Evolutionary conservation across 2,888 invertebrate genomes (phyloP).

Genomic region (Theretra japonica): DNA sequence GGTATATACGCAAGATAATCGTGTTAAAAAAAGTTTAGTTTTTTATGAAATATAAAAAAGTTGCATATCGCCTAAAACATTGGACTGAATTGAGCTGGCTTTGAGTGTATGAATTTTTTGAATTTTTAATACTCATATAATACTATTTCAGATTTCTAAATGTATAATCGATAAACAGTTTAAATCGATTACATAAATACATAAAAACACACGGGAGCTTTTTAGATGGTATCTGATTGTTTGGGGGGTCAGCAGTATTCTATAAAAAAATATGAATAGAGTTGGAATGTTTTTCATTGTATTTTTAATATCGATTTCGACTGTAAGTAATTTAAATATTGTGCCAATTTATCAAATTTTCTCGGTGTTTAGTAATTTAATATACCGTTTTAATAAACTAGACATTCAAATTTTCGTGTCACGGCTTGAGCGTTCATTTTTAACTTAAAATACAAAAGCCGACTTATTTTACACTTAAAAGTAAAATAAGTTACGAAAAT

Average conservation of each 20-base stretch:
- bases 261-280: not conserved
- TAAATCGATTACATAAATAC: not conserved
- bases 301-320: not conserved
- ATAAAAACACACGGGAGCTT: not conserved
- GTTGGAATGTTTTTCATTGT: too few relatives aligned
- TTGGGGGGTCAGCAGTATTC: not conserved
- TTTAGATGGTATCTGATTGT: not conserved
- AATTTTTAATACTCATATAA: too few relatives aligned
- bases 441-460: not conserved
- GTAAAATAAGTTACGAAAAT: too few relatives aligned
- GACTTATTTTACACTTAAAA: too few relatives aligned
- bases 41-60: not conserved
- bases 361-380: slow-evolving; percentile 1
- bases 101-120: slow-evolving; percentile 1
- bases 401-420: not conserved
- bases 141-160: not conserved
- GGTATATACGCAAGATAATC: too few relatives aligned
- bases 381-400: not conserved
- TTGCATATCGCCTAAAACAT: not conserved
- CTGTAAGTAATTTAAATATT: slow-evolving; percentile 1
- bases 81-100: slow-evolving; percentile 3
- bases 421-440: not conserved
- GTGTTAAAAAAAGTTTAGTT: too few relatives aligned
- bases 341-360: slow-evolving; percentile 15
- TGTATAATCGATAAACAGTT: not conserved